Evolutionary conservation across 2,797 vertebrate species (phyloP), one percentile per base, ranked within the genome.

Genomic region (Garrulus glandarius): DNA sequence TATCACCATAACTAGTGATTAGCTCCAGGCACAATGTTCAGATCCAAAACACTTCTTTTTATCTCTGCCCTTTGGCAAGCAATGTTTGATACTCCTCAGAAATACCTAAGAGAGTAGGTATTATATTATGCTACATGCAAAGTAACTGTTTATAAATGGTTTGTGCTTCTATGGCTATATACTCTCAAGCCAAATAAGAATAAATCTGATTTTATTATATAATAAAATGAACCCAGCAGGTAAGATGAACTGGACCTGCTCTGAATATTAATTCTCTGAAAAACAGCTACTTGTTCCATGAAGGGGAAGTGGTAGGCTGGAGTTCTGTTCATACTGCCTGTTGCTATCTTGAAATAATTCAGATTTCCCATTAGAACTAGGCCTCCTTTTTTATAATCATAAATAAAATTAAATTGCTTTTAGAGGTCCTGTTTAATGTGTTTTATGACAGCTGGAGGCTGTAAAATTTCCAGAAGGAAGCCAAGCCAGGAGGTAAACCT

Each of bases 151-250:
- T 93, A 87, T 80, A 93, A 92, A 87, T 39, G 46, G 50, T 36
- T 84, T 77, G 71, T 61, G 57, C 57, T 96, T 90, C 83, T 80
- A 87, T 65, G 37, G 47, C 67, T 80, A 77, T 75, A 92, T 80
- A 70, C 11, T 84, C 57, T 70, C 34, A 39, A 95, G 26, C 20
- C 56, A 89, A 92, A 95, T 81, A 39, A 92, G 81, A 92, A 92
- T 95, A 95, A 92, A 93, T 92, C 76, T 79, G 41, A 61, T 78
- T 95, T 92, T 95, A 89, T 93, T 91, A 41, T n/a, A 50, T 37
- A 90, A 84, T 90, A 92, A 92, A 92, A 89, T 52, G 57, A 93
- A 78, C 14, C 18, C 18, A 6, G 46, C 20, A 88, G 27, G 49
- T 81, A 88, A 81, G 21, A 81, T 81, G 89, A 92, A 71, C 47